Evolutionary conservation across 2,888 invertebrate species (phyloP), one percentile per base, ranked within the genome.

Genomic region (Acronicta aceris): DNA sequence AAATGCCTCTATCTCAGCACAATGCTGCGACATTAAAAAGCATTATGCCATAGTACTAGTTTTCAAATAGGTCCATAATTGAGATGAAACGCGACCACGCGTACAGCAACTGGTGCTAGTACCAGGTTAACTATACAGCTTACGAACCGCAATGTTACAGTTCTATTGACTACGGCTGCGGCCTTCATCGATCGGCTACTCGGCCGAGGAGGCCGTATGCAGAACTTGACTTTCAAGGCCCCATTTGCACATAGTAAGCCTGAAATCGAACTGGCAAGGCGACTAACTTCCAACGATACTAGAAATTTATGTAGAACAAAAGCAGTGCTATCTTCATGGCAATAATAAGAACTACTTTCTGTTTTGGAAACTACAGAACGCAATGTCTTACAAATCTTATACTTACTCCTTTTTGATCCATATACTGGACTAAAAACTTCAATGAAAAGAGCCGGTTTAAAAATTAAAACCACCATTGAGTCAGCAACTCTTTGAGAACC

Each of bases 161-260:
- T 10, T 25, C 16, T 54, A 68, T 25, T 40, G 33, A 41, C 59
- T 47, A 17, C 15, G 25, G 27, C 10, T 12, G 15, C 27, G 42
- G 17, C 48, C 51, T 63, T 45, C 43, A 54, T 59, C 17, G 30
- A 48, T 47, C 43, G 38, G 30, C 5, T 27, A 70, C 12, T 33
- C 38, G 33, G 56, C 51, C n/a, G 5, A n/a, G 38, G 41, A 53
- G 43, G 36, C 36, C 25, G 38, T 46, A 33, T 50, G 55, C 55
- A 60, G 45, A 52, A 60, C 16, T 17, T 42, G 13, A 49, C 50
- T 17, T 47, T 42, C 54, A 60, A 71, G 45, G 60, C 6, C 42
- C 33, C 27, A 64, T 49, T 63, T 33, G 30, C 53, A 40, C 15
- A 30, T 47, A 49, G 0, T 13, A 36, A 36, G 16, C 4, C n/a